These are phyloP conservation scores for Aphaenogaster rudis DNA, from an alignment of 1,140 invertebrate genomes.

Conservation along the genomic window DNA sequence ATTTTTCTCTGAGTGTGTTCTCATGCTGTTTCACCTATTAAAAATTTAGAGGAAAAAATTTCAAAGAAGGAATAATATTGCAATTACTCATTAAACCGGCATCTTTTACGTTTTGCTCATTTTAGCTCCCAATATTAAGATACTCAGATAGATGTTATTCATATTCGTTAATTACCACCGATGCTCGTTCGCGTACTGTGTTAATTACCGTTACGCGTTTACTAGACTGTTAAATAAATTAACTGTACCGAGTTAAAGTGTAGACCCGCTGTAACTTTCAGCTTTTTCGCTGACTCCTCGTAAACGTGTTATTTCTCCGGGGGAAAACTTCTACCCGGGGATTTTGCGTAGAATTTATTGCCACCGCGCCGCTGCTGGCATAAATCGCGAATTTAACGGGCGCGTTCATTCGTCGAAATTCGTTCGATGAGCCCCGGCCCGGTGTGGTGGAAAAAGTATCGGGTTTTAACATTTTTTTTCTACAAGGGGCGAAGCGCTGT, in stretches of 20 bases:
- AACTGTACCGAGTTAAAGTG: conserved; percentile 25
- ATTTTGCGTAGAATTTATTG: conserved; percentile 53
- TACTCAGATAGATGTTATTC: background rate
- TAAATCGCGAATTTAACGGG: conserved; percentile 62
- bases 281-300: conserved; percentile 42
- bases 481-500: background rate
- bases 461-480: conserved; percentile 20
- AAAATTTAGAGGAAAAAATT: background rate
- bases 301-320: conserved; percentile 48
- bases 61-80: background rate
- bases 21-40: background rate
- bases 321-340: conserved; percentile 30
- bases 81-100: background rate
- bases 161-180: conserved; percentile 20
- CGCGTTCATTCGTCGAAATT: conserved; percentile 50
- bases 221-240: conserved; percentile 38
- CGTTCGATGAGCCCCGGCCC: conserved; percentile 25
- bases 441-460: conserved; percentile 30
- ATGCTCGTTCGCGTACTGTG: background rate
- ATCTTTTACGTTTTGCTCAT: background rate
- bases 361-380: conserved; percentile 28
- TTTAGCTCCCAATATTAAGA: background rate
- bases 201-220: conserved; percentile 22
- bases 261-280: conserved; percentile 15
- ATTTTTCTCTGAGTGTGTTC: too few relatives aligned